Evolutionary conservation across 1,140 invertebrate species (phyloP).

Genomic region (Tribolium castaneum): DNA sequence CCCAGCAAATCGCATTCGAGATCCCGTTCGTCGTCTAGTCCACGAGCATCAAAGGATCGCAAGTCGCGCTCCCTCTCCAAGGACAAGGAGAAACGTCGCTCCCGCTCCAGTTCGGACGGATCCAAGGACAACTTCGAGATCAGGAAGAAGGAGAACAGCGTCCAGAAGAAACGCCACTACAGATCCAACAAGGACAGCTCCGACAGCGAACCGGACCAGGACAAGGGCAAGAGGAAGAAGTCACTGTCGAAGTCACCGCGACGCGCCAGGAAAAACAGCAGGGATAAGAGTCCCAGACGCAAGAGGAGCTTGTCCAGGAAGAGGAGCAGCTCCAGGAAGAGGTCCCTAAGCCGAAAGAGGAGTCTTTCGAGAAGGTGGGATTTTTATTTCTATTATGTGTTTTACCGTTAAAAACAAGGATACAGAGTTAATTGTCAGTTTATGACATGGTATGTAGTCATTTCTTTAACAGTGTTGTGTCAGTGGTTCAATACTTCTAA

Average conservation of each 20-base stretch:
- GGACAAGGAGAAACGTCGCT: constrained; percentile 62
- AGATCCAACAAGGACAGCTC: constrained; percentile 86
- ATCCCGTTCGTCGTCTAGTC: constrained; percentile 37
- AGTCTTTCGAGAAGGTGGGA: constrained; percentile 61
- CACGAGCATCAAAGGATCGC: constrained; percentile 46
- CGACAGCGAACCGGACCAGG: constrained; percentile 67
- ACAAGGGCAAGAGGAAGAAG: constrained; percentile 58
- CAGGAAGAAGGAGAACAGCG: constrained; percentile 79
- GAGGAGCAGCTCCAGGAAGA: constrained; percentile 46
- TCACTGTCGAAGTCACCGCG: constrained; percentile 63
- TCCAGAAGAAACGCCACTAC: constrained; percentile 87
- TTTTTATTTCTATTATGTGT: constrained; percentile 35
- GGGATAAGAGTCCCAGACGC: constrained; percentile 53
- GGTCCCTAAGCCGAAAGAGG: constrained; percentile 59
- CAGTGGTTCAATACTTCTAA: not conserved
- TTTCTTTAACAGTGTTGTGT: constrained; percentile 9
- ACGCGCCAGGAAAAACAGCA: constrained; percentile 56
- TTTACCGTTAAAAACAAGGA: constrained; percentile 11
- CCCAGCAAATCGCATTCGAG: constrained; percentile 59
- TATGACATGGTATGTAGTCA: constrained; percentile 14
- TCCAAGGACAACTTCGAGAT: constrained; percentile 77
- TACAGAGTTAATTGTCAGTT: not conserved
- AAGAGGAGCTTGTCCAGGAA: constrained; percentile 54
- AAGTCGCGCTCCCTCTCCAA: constrained; percentile 52
- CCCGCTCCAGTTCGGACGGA: constrained; percentile 58